phyloP scores from a whole-genome alignment of 2,113 vertebrate genomes.

The Willisornis vidua region DNA sequence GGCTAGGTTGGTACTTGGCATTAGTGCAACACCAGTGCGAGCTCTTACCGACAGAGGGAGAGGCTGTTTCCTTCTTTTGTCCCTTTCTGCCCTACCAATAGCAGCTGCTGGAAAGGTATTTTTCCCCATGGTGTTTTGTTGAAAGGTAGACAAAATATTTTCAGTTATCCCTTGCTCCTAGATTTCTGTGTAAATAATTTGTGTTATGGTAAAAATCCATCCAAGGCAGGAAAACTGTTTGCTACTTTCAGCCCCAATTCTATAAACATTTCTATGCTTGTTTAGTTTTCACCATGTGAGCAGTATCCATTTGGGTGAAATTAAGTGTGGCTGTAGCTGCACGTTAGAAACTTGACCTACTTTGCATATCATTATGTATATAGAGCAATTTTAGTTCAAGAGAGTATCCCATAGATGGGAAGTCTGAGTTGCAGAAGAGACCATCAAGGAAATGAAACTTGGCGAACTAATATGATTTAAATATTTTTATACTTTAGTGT shows the following conservation, averaged over 20 bases:
- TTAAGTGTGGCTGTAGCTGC: constrained; percentile 3
- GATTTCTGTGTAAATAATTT: constrained; percentile 60
- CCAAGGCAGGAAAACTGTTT: constrained; percentile 27
- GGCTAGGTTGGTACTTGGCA: not conserved
- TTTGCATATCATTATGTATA: constrained; percentile 31
- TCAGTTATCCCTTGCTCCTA: constrained; percentile 10
- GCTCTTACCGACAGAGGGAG: not conserved
- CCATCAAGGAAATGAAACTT: constrained; percentile 37
- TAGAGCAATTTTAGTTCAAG: constrained; percentile 31
- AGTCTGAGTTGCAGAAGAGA: not conserved
- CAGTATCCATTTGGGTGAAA: constrained; percentile 5
- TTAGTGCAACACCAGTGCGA: not conserved
- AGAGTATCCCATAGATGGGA: constrained; percentile 24
- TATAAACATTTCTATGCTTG: constrained; percentile 46
- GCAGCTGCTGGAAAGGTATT: constrained; percentile 36
- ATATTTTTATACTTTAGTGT: constrained; percentile 37
- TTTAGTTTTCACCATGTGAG: constrained; percentile 38
- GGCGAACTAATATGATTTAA: constrained; percentile 20
- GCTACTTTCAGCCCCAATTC: constrained; percentile 15
- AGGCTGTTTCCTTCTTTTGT: not conserved
- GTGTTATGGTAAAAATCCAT: constrained; percentile 29
- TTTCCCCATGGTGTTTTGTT: not conserved
- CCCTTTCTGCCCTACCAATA: not conserved
- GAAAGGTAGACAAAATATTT: constrained; percentile 56
- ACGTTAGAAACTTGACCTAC: constrained; percentile 25